These are phyloP conservation scores for Rhabdophis nuchalis DNA, from an alignment of 2,797 vertebrate species.

Conservation along the genomic window DNA sequence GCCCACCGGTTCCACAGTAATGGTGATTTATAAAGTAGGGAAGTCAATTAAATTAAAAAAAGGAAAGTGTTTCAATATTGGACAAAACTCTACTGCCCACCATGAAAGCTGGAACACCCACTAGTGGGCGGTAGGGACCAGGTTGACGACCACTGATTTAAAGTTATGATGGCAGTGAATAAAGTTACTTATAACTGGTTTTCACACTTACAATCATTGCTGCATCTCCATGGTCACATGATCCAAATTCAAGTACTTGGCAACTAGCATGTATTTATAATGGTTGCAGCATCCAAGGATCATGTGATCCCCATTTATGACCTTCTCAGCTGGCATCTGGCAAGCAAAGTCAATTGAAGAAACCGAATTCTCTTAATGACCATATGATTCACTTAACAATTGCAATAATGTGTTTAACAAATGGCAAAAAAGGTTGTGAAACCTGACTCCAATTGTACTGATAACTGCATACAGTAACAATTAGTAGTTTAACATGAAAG, in stretches of 20 bases:
- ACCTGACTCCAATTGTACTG: neutral
- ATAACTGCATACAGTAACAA: neutral
- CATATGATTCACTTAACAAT: neutral
- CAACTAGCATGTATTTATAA: neutral
- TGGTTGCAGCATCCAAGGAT: neutral
- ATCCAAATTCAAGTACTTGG: no score
- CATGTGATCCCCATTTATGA: neutral
- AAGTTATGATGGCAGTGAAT: neutral
- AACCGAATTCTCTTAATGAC: neutral
- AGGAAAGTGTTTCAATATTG: no score
- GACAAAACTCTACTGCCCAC: no score
- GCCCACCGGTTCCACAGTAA: no score
- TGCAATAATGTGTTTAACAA: neutral
- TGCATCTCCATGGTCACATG: neutral
- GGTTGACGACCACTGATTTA: no score
- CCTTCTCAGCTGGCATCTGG: neutral
- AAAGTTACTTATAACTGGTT: neutral
- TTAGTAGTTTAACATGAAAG: neutral
- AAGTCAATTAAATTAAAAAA: no score
- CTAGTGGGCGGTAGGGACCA: no score
- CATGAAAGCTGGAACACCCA: no score
- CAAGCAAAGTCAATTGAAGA: neutral
- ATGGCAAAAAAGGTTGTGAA: neutral
- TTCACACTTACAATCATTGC: neutral
- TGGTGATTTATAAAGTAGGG: no score